A percentile compares a stretch with the other conserved stretches of the same genome.
Evolutionary conservation across 2,888 invertebrate species (phyloP).

Genomic region (Teinopalpus imperialis): DNA sequence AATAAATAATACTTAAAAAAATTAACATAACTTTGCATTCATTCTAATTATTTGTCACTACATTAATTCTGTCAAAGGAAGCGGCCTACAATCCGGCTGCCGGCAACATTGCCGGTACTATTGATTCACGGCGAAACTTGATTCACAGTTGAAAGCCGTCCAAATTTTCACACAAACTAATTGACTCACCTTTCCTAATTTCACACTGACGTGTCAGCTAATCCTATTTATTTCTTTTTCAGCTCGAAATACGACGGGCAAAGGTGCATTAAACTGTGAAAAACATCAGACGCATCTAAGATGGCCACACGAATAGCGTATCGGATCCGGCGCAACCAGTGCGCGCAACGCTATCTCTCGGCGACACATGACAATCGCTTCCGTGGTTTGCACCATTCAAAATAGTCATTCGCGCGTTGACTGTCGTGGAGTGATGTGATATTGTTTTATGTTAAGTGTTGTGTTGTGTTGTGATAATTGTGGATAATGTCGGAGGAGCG

Average conservation of each 20-base stretch:
- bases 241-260: slow-evolving; percentile 64
- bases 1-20: no score
- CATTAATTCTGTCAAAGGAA: neutral
- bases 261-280: slow-evolving; percentile 64
- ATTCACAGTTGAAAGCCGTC: slow-evolving; percentile 53
- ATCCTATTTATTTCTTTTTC: slow-evolving; percentile 65
- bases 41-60: neutral
- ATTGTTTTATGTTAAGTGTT: slow-evolving; percentile 52
- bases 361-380: slow-evolving; percentile 47
- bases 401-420: slow-evolving; percentile 66
- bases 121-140: slow-evolving; percentile 7
- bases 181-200: slow-evolving; percentile 63
- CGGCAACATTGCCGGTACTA: slow-evolving; percentile 39
- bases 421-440: slow-evolving; percentile 69
- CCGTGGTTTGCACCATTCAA: slow-evolving; percentile 64
- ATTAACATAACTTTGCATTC: no score
- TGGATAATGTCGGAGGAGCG: slow-evolving; percentile 84
- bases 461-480: slow-evolving; percentile 52
- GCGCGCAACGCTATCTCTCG: slow-evolving; percentile 60
- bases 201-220: slow-evolving; percentile 48
- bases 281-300: slow-evolving; percentile 60
- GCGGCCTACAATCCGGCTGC: slow-evolving; percentile 1
- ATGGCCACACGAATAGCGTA: slow-evolving; percentile 50
- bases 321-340: slow-evolving; percentile 41
- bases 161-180: slow-evolving; percentile 49